Base-by-base conservation (phyloP, 2,113 vertebrate species). In the Vanacampus margaritifer region DNA sequence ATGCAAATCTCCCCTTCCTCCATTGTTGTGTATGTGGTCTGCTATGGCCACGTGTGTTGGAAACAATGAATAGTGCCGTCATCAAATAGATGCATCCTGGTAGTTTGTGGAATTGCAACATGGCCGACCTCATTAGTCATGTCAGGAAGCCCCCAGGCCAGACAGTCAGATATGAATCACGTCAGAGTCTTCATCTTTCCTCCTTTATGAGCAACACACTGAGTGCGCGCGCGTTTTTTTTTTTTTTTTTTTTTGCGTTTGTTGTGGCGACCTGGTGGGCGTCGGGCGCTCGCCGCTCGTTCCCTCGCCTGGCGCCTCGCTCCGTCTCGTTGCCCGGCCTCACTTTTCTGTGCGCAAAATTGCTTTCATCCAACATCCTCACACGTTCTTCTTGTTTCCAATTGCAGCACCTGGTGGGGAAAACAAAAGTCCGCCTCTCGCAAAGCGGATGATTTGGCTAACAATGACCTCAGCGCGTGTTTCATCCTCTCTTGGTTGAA, bases 261-360 rank as follows among this genome's bases (percentile, higher is more conserved):
- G 73, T 58, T 75, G 60, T 65, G 17, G 1, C 62, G 77, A 69
- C 63, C 70, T 36, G 41, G 72, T 82, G 71, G 78, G 75, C 17
- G 75, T 80, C 68, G 1, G 7, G 13, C 63, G 68, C 63, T 59
- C 60, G 73, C 69, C 66, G 69, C 63, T 64, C 69, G 7, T 54
- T 71, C 57, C 54, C 14, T 57, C 26, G 26, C 54, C 41, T 62
- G 58, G 45, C 39, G 54, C 24, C 36, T 62, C 58, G 45, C 46
- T 54, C 60, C 14, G 56, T 72, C 23, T 58, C 72, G 57, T 60
- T 60, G 36, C 64, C 51, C 36, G 3, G 48, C 67, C 23, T 69
- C 57, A 5, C 43, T 70, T 46, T 35, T 67, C 76, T 57, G 5
- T 19, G 64, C 35, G 28, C 59, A 65, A 39, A 65, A 56, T 51